Percentiles rank a stretch among this genome's conserved stretches.
These are phyloP conservation scores for Mesocricetus auratus DNA, from an alignment of 2,113 vertebrate genomes.

Conservation along the genomic window DNA sequence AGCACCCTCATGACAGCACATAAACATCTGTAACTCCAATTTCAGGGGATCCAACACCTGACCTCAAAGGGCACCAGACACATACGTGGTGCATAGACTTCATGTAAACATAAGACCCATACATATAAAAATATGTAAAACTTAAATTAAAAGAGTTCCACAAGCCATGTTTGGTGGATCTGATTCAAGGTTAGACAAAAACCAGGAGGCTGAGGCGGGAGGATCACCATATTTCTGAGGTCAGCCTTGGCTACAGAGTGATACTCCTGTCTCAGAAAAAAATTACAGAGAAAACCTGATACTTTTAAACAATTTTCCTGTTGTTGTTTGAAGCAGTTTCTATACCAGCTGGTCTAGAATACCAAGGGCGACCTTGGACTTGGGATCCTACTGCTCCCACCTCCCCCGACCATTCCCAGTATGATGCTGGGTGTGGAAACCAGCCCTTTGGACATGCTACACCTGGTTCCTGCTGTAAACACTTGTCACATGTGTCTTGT, in stretches of 20 bases:
- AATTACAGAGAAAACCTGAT: not conserved
- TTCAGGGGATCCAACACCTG: not conserved
- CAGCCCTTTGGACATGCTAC: not conserved
- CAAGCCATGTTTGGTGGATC: not conserved
- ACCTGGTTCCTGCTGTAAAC: not conserved
- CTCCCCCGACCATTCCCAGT: not conserved
- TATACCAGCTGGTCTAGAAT: not conserved
- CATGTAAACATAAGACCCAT: not conserved
- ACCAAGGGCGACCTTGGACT: not conserved
- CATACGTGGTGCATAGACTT: not conserved
- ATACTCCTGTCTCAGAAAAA: conserved; percentile 13
- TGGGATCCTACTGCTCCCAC: no score
- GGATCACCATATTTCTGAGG: not conserved
- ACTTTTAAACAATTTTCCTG: not conserved
- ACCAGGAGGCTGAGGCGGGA: not conserved
- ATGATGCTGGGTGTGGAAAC: not conserved
- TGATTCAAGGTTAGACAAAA: not conserved
- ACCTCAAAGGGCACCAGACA: not conserved
- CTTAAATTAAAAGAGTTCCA: not conserved
- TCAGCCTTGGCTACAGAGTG: not conserved
- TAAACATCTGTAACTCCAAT: not conserved
- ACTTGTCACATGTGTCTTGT: not conserved
- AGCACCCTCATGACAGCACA: not conserved
- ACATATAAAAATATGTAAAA: not conserved
- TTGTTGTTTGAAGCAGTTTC: not conserved